Conservation (phyloP, 2,888 invertebrate species). For the Rhingia campestris region DNA sequence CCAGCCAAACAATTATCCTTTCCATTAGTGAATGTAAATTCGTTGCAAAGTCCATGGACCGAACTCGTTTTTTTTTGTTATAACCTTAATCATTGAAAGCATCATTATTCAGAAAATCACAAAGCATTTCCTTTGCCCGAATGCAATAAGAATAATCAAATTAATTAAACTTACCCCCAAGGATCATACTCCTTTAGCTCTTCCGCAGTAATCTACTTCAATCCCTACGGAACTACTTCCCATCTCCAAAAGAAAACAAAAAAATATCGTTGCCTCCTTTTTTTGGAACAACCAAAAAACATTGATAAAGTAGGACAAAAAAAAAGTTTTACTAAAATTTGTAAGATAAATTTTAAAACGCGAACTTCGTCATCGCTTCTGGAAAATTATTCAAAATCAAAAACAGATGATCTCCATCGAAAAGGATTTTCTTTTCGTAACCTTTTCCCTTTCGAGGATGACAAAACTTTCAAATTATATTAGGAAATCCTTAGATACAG, state of each 20-base stretch:
- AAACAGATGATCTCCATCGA: constrained; percentile 1
- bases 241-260: neutral
- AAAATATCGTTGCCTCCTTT: neutral
- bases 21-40: constrained; percentile 23
- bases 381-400: constrained; percentile 42
- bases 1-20: neutral
- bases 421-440: neutral
- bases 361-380: constrained; percentile 28
- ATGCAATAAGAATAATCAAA: constrained; percentile 50
- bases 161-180: constrained; percentile 42
- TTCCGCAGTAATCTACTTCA: constrained; percentile 34
- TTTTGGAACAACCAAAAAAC: neutral
- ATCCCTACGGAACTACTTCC: neutral
- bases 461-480: constrained; percentile 22
- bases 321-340: constrained; percentile 14
- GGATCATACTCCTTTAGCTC: constrained; percentile 45
- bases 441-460: neutral
- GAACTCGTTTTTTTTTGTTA: neutral
- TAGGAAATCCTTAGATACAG: constrained; percentile 29
- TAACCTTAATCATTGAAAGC: constrained; percentile 2
- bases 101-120: constrained; percentile 7
- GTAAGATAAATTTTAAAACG: constrained; percentile 10
- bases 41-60: constrained; percentile 8
- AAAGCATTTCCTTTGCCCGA: neutral
- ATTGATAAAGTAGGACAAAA: neutral